phyloP scores from a whole-genome alignment of 2,113 vertebrate species.

The Colinus virginianus region DNA sequence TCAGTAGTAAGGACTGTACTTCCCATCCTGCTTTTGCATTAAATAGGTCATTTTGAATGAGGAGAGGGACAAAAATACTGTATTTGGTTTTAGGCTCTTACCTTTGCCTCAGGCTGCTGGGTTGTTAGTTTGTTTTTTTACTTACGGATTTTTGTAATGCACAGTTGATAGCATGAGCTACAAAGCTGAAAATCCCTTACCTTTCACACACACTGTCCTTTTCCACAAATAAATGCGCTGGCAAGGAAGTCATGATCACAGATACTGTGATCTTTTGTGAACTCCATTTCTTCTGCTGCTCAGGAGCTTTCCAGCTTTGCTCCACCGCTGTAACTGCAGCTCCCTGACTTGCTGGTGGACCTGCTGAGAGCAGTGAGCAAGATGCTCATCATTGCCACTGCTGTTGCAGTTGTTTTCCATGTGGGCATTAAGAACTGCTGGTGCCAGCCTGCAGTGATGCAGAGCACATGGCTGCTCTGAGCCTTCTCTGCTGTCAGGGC shows the following conservation, averaged over 20 bases:
- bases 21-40: not conserved
- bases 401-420: not conserved
- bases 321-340: not conserved
- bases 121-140: too few species aligned
- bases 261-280: not conserved
- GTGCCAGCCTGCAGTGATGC: not conserved
- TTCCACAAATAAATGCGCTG: not conserved
- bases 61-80: not conserved
- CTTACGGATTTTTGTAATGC: not conserved
- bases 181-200: not conserved
- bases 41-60: not conserved
- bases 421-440: not conserved
- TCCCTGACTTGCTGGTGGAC: not conserved
- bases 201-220: not conserved
- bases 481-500: not conserved
- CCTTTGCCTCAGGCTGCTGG: not conserved
- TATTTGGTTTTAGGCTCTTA: not conserved
- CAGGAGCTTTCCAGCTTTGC: not conserved
- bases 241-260: not conserved
- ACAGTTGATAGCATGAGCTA: not conserved
- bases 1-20: not conserved
- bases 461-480: not conserved
- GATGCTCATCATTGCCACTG: not conserved
- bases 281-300: not conserved
- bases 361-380: not conserved